Base-by-base conservation (phyloP, 2,888 invertebrate species). In the Molorchus minor region DNA sequence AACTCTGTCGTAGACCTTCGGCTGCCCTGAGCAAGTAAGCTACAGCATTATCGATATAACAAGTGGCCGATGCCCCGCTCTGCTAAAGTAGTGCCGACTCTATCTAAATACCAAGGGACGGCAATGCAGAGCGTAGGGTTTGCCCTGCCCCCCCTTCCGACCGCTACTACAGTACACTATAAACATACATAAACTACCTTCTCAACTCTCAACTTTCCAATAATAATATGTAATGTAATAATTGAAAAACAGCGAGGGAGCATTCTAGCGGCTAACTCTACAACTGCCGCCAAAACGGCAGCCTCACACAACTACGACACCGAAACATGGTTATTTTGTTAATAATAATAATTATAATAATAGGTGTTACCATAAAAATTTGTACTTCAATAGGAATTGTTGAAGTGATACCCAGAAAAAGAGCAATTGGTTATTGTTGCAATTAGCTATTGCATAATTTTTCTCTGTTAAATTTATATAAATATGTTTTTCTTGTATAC, bases 121-220 rank as follows among this genome's bases (percentile, higher is more conserved):
- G 76, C 75, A 77, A 78, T 79, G 78, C 77, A 79, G 78, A 76
- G 62, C 68, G 68, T 57, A 70, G 71, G 70, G 61, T 67, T n/a
- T 59, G 67, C 69, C 73, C 74, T 69, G 68, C 71, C 74, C 75
- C 73, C 72, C 72, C 72, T 65, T 54, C 71, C 73, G 67, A 56
- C 68, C 71, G 72, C 79, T 79, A 80, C 80, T 80, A 80, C 79
- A 80, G 80, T 80, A 80, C 80, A 69, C 79, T 80, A 80, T 79
- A 78, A 80, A 79, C 80, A 78, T 78, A 79, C 80, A 77, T 80
- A 79, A 80, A 80, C 79, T 80, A 79, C 79, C 78, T 78, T 79
- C 77, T 77, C 76, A 77, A 77, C 75, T 73, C 75, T 68, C 76
- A 79, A 80, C 79, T 78, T 79, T 77, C 79, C 79, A 79, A 79